Evolutionary conservation across 2,797 vertebrate genomes (phyloP).

Genomic region (Cossypha polioptera): DNA sequence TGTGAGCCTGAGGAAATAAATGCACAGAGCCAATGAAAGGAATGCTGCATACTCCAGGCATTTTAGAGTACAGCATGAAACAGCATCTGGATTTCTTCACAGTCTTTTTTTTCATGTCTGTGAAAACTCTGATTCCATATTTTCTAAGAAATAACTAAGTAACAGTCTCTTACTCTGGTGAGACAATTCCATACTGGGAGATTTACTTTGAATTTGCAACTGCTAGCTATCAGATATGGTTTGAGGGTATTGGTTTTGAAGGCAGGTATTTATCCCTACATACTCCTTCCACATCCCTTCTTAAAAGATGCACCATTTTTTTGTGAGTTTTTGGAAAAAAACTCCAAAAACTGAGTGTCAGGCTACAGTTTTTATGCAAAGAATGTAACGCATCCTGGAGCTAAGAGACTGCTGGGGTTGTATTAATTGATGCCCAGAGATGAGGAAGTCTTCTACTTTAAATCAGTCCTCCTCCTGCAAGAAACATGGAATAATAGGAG

Average conservation of each 20-base stretch:
- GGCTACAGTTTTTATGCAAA: neutral
- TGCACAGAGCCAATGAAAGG: neutral
- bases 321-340: neutral
- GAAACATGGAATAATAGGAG: neutral
- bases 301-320: neutral
- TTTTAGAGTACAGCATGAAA: slow-evolving; percentile 16
- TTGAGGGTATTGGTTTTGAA: neutral
- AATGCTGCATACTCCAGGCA: neutral
- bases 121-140: slow-evolving; percentile 5
- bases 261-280: neutral
- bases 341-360: neutral
- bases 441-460: neutral
- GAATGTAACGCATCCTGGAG: neutral
- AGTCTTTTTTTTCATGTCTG: neutral
- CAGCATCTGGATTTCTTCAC: neutral
- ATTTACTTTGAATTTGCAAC: slow-evolving; percentile 5
- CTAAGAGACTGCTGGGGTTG: neutral
- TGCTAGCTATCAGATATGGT: neutral
- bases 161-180: neutral
- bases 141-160: slow-evolving; percentile 22
- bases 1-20: slow-evolving; percentile 22
- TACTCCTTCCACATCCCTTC: neutral
- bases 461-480: neutral
- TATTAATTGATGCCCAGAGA: neutral
- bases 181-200: neutral